Base-by-base conservation (phyloP, 2,888 invertebrate genomes). In the Taenaris catops region DNA sequence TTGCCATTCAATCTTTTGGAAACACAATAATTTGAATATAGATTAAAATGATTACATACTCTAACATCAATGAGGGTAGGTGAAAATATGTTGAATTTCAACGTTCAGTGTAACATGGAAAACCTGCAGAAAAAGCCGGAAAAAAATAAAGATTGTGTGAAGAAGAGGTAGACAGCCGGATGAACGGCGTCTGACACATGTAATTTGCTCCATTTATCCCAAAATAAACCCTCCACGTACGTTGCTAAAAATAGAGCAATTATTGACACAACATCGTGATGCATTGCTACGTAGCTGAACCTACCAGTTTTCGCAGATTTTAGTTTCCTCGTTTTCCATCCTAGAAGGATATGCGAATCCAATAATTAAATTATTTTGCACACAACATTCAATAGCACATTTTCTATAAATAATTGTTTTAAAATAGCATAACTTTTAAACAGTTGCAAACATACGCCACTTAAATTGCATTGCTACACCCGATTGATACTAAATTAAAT, bases 291-390 rank as follows among this genome's bases (percentile, higher is more conserved):
- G 44, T 37, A 35, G 34, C 41, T 31, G 49, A 50, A 70, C 88
- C 86, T 51, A 89, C 88, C 88, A 89, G 64, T 89, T 89, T 17
- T 68, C 67, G 57, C 89, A 89, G 35, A 63, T 60, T 57, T 79
- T 76, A 20, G 70, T 66, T 48, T 80, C 84, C 14, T 63, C 64
- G 48, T 74, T 76, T 20, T 80, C 79, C 83, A 83, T 84, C 49
- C 29, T 49, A 39, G 29, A 36, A 10, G 27, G 24, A 20, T n/a
- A n/a, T n/a, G n/a, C n/a, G n/a, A n/a, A n/a, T n/a, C n/a, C n/a
- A n/a, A n/a, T n/a, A n/a, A n/a, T n/a, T n/a, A n/a, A n/a, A n/a
- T n/a, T n/a, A n/a, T n/a, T n/a, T n/a, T n/a, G n/a, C n/a, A n/a
- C n/a, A n/a, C n/a, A n/a, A n/a, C n/a, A n/a, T n/a, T n/a, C n/a